Evolutionary conservation across 2,113 vertebrate species (phyloP), one percentile per base, ranked within the genome.

Genomic region (Aramus guarauna): DNA sequence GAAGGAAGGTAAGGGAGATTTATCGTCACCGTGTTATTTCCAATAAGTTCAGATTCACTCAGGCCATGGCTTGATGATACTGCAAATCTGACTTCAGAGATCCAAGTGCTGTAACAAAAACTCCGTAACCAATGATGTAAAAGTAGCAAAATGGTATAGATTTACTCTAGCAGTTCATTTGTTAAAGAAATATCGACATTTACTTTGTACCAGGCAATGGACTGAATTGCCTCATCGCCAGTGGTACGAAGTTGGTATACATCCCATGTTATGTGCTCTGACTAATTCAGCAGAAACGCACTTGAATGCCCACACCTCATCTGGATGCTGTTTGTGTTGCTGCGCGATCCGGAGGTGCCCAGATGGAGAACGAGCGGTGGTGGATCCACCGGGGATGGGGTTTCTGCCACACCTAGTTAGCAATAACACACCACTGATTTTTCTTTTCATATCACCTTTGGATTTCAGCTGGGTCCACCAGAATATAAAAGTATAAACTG

Each of bases 281-380:
- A 96, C 73, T 96, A 92, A 91, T 60, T 71, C 93, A 72, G 43
- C 74, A 95, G 90, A 96, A 91, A 95, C 73, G 74, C 77, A 73
- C 48, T 90, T 60, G 19, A 41, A 30, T 37, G 84, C 62, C 77
- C 69, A 53, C 74, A 79, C 78, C 87, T 96, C 81, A 53, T 82
- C 60, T 76, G 77, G 62, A 63, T 87, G 86, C 21, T 91, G 15
- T 39, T 90, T 91, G 58, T 93, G 85, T 56, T 79, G 48, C 69
- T 68, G 56, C 1, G 0, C 43, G 84, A 90, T 56, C 73, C 90
- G 74, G 62, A 82, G 52, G 47, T 53, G 56, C 74, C 43, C 58
- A 88, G 71, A 58, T 1, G 3, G 60, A 89, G 47, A 91, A 50
- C 3, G 47, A 77, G 73, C 8, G 47, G 47, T 69, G 64, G 36